Percentiles rank a stretch among this genome's conserved stretches.
Conservation (phyloP, 1,140 invertebrate genomes). For the Heterodera carotae region DNA sequence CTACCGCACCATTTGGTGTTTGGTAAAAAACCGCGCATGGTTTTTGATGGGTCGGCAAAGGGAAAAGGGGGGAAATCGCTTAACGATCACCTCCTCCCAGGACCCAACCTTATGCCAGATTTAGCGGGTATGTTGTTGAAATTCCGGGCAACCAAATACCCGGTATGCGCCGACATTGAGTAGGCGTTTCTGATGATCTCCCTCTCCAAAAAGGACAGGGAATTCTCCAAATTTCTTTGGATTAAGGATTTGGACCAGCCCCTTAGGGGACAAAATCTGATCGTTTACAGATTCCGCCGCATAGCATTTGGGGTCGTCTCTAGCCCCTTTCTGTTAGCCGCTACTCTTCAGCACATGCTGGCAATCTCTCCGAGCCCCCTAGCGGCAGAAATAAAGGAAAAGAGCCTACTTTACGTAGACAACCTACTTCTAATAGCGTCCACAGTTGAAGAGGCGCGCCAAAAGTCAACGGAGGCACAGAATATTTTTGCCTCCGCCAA, state of each 20-base stretch:
- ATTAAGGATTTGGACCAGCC: slow-evolving; percentile 10
- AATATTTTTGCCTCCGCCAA: slow-evolving; percentile 1
- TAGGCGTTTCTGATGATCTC: slow-evolving; percentile 29
- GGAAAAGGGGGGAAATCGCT: background rate
- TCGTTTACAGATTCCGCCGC: slow-evolving; percentile 9
- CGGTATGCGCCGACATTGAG: slow-evolving; percentile 13
- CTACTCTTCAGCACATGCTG: slow-evolving; percentile 5
- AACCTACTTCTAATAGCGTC: slow-evolving; percentile 4
- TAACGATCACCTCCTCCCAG: slow-evolving; percentile 10
- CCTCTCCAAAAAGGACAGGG: background rate
- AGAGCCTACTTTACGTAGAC: slow-evolving; percentile 16
- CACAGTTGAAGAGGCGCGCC: background rate
- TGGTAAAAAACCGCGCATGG: slow-evolving; percentile 6
- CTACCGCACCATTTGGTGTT: slow-evolving; percentile 22
- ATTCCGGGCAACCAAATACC: background rate
- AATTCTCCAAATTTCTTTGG: slow-evolving; percentile 28
- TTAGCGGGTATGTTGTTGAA: slow-evolving; percentile 3
- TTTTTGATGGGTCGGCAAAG: slow-evolving; percentile 8
- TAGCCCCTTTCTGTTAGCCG: slow-evolving; percentile 22
- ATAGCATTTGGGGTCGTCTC: slow-evolving; percentile 30
- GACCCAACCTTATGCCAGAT: background rate
- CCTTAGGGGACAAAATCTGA: background rate
- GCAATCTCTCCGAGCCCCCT: background rate
- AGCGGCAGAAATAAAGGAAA: background rate
- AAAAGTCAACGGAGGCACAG: background rate